Base-by-base conservation (phyloP, 2,113 vertebrate genomes). In the Callipepla squamata region DNA sequence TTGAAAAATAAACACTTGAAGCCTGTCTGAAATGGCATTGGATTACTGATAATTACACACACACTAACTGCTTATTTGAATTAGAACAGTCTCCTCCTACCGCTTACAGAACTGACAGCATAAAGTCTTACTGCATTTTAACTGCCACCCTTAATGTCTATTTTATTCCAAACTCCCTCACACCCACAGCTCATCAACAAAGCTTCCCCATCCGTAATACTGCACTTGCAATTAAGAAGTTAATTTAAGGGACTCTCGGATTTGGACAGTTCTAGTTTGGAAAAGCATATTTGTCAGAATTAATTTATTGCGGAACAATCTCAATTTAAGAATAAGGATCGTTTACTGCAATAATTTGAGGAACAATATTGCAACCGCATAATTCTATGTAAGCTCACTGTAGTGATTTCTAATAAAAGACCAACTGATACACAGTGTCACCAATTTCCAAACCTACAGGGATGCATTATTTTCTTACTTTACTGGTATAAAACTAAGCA, bases 1-100 rank as follows among this genome's bases (percentile, higher is more conserved):
- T 55, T 21, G n/a, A 80, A 93, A 95, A 96, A 69, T 17, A 82
- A 90, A 61, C 55, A 47, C 73, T 81, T 91, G 50, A 63, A 63
- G 9, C 44, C 67, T 61, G 26, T 50, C 10, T 70, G 77, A 80
- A 20, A 51, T 6, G 11, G 47, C 28, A 72, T 63, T 80, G 67
- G n/a, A 80, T 70, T 70, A 80, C 47, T 69, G 50, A 51, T 40
- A 80, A 61, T n/a, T 77, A 65, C n/a, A 10, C 50, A 83, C 32
- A 9, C 45, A 94, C 40, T 40, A 86, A 93, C 12, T 20, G 63
- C n/a, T 89, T 66, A 65, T 85, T 85, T 80, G 53, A 76, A 66
- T 94, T 50, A 86, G 68, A 80, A 77, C n/a, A 66, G 58, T 67
- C 42, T 87, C 36, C 3, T 89, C 69, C 61, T 74, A 85, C 45